These are phyloP conservation scores for Macquaria ambigua DNA, from an alignment of 2,113 vertebrate species.

Conservation along the genomic window DNA sequence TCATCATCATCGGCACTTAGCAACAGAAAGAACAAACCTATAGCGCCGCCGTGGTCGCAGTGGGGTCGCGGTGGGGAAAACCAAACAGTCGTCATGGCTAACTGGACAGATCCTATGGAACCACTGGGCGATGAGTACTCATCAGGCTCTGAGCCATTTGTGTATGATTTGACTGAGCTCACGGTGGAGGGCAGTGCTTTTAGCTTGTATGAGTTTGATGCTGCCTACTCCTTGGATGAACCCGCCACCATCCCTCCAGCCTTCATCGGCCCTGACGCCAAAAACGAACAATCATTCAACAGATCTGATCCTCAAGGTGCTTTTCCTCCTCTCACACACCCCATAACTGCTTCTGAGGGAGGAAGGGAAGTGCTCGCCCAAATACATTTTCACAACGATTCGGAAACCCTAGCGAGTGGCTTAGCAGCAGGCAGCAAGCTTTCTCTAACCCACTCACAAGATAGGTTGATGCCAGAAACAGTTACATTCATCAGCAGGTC, in stretches of 20 bases:
- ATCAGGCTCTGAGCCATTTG: slow-evolving; percentile 60
- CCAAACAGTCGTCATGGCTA: slow-evolving; percentile 28
- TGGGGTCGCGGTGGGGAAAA: slow-evolving; percentile 22
- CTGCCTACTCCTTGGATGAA: slow-evolving; percentile 56
- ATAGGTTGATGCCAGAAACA: slow-evolving; percentile 5
- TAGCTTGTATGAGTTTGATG: slow-evolving; percentile 68
- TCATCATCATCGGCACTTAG: slow-evolving; percentile 33
- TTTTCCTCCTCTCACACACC: background rate
- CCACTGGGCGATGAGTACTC: slow-evolving; percentile 21
- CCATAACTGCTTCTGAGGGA: background rate
- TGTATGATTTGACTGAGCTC: slow-evolving; percentile 65
- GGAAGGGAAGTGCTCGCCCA: background rate
- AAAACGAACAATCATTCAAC: slow-evolving; percentile 6
- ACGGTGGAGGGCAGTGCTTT: slow-evolving; percentile 45
- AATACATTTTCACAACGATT: background rate
- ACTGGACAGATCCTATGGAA: slow-evolving; percentile 50
- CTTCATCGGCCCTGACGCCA: background rate
- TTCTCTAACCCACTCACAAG: background rate
- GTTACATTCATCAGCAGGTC: background rate
- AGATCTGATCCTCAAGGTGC: background rate
- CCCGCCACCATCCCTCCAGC: background rate
- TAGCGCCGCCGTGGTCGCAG: slow-evolving; percentile 43
- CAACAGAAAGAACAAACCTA: slow-evolving; percentile 80
- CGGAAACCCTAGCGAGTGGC: background rate
- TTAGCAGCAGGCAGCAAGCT: background rate